Conservation (phyloP, 2,888 invertebrate species). For the Drosophila subsilvestris region DNA sequence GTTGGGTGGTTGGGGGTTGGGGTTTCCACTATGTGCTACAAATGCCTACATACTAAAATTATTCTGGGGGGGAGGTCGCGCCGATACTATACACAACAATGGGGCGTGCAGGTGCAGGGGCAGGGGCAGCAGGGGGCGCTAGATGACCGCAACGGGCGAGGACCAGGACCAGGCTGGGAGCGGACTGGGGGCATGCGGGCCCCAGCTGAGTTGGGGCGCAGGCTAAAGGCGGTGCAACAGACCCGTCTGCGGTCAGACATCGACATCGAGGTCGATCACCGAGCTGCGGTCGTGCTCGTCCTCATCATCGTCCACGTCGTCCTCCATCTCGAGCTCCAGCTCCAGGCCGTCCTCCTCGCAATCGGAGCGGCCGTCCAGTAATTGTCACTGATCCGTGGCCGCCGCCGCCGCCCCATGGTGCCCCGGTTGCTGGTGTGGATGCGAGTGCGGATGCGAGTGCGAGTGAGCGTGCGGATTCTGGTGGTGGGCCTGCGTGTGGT, state of each 20-base stretch:
- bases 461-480: conserved; percentile 49
- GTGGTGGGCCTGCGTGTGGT: conserved; percentile 70
- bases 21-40: conserved; percentile 24
- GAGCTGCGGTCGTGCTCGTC: conserved; percentile 82
- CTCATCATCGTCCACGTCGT: conserved; percentile 74
- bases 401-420: conserved; percentile 58
- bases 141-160: conserved; percentile 8
- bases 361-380: conserved; percentile 82
- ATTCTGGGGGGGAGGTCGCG: background rate
- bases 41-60: conserved; percentile 18
- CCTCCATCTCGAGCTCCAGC: conserved; percentile 23
- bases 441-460: conserved; percentile 44
- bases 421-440: conserved; percentile 48
- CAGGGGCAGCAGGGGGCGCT: background rate
- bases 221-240: conserved; percentile 69
- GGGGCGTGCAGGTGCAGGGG: background rate
- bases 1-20: background rate
- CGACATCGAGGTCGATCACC: conserved; percentile 83
- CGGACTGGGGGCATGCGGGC: background rate
- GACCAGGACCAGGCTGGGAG: conserved; percentile 1
- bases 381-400: conserved; percentile 84
- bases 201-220: conserved; percentile 1
- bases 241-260: conserved; percentile 83
- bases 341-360: conserved; percentile 56
- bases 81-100: conserved; percentile 16